phyloP scores from a whole-genome alignment of 2,113 vertebrate species.

The Calyptomena viridis region DNA sequence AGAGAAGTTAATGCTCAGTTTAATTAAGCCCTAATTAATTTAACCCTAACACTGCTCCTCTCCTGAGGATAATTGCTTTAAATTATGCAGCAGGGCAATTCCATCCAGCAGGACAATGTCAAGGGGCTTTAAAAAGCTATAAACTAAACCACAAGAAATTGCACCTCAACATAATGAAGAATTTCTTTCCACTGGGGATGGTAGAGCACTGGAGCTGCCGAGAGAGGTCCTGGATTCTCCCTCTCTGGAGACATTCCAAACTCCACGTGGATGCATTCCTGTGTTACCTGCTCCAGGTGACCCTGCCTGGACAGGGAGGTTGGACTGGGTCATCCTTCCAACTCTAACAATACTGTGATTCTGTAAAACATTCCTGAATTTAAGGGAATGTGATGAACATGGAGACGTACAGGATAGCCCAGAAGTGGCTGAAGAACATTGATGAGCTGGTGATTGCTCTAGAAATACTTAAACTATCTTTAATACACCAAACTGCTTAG shows the following conservation, averaged over 20 bases:
- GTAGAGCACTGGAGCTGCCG: neutral
- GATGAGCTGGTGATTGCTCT: fast-evolving
- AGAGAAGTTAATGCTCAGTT: neutral
- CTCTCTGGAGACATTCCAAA: neutral
- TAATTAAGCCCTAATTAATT: neutral
- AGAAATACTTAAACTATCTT: neutral
- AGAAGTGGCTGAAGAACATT: neutral
- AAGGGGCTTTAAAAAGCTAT: neutral
- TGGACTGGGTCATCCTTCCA: neutral
- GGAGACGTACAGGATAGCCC: neutral
- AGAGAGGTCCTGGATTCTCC: neutral
- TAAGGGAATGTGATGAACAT: neutral
- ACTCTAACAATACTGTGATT: too few species aligned
- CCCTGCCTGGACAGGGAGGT: neutral
- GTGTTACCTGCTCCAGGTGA: neutral
- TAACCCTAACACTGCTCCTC: neutral
- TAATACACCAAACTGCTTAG: neutral
- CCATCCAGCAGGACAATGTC: fast-evolving
- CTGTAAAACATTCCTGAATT: neutral
- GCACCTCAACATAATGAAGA: neutral
- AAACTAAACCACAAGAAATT: neutral
- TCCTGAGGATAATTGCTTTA: neutral
- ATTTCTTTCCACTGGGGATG: neutral
- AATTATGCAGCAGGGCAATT: fast-evolving
- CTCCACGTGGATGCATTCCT: neutral